Percentiles rank a stretch among this genome's conserved stretches.
phyloP scores from a whole-genome alignment of 2,888 invertebrate species.

The Seira musarum region DNA sequence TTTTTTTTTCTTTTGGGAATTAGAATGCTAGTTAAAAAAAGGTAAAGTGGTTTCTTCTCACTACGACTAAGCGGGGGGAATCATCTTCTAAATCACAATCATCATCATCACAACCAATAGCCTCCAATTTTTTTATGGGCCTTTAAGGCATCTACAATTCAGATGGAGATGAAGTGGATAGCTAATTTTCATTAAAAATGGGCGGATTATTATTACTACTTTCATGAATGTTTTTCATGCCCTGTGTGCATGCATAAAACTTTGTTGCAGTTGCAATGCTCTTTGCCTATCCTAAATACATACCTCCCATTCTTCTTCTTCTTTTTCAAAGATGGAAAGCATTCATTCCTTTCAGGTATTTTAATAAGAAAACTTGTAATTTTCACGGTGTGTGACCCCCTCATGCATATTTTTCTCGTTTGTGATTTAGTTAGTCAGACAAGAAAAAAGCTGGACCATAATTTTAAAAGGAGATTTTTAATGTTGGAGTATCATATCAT shows the following conservation, averaged over 20 bases:
- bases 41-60: constrained; percentile 45
- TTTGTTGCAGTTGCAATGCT: too few relatives aligned
- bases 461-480: too few relatives aligned
- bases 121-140: constrained; percentile 53
- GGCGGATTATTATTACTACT: constrained; percentile 45
- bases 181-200: constrained; percentile 59
- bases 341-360: constrained; percentile 38
- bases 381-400: constrained; percentile 57
- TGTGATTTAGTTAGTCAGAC: too few relatives aligned
- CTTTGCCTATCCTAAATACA: constrained; percentile 4
- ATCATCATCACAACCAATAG: constrained; percentile 38
- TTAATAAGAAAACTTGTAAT: constrained; percentile 51
- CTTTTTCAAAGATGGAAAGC: background rate
- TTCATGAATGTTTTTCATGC: constrained; percentile 28
- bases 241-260: too few relatives aligned
- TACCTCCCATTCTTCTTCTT: constrained; percentile 5
- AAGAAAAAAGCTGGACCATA: too few relatives aligned
- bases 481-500: too few relatives aligned
- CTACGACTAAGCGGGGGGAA: constrained; percentile 39
- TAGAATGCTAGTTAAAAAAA: constrained; percentile 28
- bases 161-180: constrained; percentile 54
- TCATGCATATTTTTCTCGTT: constrained; percentile 35
- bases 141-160: constrained; percentile 55
- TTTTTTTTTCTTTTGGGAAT: background rate
- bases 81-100: too few relatives aligned